Evolutionary conservation across 2,113 vertebrate genomes (phyloP), one percentile per base, ranked within the genome.

Genomic region (Leptosomus discolor): DNA sequence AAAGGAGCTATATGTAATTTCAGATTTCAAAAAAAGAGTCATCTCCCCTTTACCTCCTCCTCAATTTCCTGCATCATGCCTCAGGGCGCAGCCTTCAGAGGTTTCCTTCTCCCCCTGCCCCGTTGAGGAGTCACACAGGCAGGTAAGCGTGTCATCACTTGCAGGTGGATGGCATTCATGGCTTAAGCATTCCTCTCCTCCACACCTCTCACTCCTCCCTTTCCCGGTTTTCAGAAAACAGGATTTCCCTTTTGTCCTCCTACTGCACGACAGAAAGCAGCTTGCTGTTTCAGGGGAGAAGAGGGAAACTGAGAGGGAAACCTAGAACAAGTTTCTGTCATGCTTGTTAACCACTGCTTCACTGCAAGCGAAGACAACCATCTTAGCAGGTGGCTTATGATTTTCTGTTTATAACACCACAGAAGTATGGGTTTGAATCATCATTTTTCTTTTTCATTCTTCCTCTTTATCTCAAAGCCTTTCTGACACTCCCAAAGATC

Each of bases 1-100:
- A 91, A 97, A 93, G 82, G 46, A 95, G 56, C 76, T 48, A n/a
- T 6, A 71, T 71, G 83, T 84, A n/a, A 92, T 94, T 90, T 80
- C 6, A 1, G 57, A 74, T 85, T 94, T 95, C 60, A 20, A 58
- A 86, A n/a, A 51, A 86, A 86, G 36, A 91, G 37, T 92, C 68
- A 93, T 81, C 80, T 80, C 90, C 70, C 75, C 75, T 94, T 84
- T 73, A 77, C 12, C 60, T 56, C 80, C 78, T 24, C 86, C 6
- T 14, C 60, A 5, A 15, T 71, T 93, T 94, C 82, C 79, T 91
- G 82, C 76, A 51, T 15, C 23, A 8, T 2, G 2, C 53, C 30
- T 56, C 6, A 1, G 45, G 26, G 45, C 2, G 1, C 67, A 90
- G 61, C n/a, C 46, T 56, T 87, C 30, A 48, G 60, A 51, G 45